Percentiles rank a stretch among this genome's conserved stretches.
These are phyloP conservation scores for Eupithecia dodoneata DNA, from an alignment of 2,888 invertebrate species.

Conservation along the genomic window DNA sequence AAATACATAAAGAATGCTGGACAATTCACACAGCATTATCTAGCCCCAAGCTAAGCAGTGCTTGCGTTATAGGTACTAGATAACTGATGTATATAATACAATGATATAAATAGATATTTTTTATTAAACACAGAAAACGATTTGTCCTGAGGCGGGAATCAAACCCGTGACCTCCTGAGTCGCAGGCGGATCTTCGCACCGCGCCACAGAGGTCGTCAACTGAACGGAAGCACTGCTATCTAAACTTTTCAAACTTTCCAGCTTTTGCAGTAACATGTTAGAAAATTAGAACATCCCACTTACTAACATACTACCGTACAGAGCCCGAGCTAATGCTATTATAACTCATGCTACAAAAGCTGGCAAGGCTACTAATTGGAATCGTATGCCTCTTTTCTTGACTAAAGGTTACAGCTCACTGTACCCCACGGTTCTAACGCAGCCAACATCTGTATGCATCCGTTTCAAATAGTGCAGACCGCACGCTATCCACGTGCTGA, in stretches of 20 bases:
- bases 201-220: background rate
- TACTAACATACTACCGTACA: conserved; percentile 9
- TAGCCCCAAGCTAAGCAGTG: too few relatives aligned
- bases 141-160: too few relatives aligned
- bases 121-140: too few relatives aligned
- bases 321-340: conserved; percentile 23
- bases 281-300: conserved; percentile 2
- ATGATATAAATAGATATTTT: too few relatives aligned
- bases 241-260: conserved; percentile 1
- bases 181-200: too few relatives aligned
- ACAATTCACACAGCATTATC: too few relatives aligned
- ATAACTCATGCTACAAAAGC: conserved; percentile 28
- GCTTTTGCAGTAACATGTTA: conserved; percentile 9
- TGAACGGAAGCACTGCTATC: background rate
- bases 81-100: too few relatives aligned
- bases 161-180: too few relatives aligned
- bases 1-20: too few relatives aligned
- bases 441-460: background rate
- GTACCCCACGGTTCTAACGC: background rate
- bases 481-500: background rate
- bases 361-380: conserved; percentile 22
- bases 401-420: background rate
- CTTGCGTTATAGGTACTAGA: too few relatives aligned
- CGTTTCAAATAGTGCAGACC: background rate
- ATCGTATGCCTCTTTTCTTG: conserved; percentile 25